Conservation (phyloP, 2,113 vertebrate genomes). For the Turdus rufiventris region DNA sequence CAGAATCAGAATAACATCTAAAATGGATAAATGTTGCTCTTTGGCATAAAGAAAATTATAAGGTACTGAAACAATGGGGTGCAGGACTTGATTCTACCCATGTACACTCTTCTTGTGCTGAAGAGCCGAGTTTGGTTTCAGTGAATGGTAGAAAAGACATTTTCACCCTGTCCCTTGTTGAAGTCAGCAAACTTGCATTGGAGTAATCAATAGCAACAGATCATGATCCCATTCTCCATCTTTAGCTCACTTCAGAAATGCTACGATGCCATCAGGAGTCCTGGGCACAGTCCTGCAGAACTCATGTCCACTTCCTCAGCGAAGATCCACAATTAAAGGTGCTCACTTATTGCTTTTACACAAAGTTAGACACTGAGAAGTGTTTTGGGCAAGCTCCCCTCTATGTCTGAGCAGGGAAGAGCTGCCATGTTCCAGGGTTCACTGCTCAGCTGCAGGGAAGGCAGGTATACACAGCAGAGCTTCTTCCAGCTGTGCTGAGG, state of each 20-base stretch:
- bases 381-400: background rate
- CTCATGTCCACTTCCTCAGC: background rate
- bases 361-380: background rate
- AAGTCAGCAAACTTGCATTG: background rate
- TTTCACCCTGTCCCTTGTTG: background rate
- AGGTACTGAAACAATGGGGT: background rate
- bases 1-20: background rate
- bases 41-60: background rate
- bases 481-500: background rate
- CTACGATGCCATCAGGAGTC: background rate
- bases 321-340: background rate
- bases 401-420: background rate
- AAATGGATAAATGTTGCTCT: constrained; percentile 1
- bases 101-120: background rate
- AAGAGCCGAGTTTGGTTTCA: background rate
- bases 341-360: background rate
- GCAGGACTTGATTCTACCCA: background rate
- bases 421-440: background rate
- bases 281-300: background rate
- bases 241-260: background rate
- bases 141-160: background rate
- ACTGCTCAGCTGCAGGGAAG: rapidly evolving
- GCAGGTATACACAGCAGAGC: background rate
- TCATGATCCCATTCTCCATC: background rate
- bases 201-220: background rate